Evolutionary conservation across 2,888 invertebrate species (phyloP).

Genomic region (Ypsolopha sequella): DNA sequence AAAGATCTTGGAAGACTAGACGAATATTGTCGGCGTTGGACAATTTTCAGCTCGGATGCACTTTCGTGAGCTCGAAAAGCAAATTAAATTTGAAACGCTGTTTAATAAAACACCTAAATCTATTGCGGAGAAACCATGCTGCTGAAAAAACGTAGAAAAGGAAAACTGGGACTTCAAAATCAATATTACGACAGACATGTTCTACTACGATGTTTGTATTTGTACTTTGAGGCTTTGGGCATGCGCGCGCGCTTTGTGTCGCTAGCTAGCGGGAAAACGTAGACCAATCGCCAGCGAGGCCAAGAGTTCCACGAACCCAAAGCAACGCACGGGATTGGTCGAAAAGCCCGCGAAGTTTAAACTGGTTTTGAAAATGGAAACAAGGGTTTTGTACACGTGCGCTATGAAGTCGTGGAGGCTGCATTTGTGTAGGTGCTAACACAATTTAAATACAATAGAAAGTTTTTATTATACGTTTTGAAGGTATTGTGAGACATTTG

Average conservation of each 20-base stretch:
- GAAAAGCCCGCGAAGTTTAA: slow-evolving; percentile 41
- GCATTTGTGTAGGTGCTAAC: slow-evolving; percentile 1
- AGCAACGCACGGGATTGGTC: slow-evolving; percentile 27
- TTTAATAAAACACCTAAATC: not conserved
- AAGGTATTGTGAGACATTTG: too few relatives aligned
- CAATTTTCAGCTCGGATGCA: slow-evolving; percentile 24
- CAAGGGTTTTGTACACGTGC: slow-evolving; percentile 23
- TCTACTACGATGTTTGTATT: slow-evolving; percentile 4
- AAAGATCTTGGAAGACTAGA: not conserved
- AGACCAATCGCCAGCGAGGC: slow-evolving; percentile 43
- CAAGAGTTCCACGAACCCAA: slow-evolving; percentile 55
- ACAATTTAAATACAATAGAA: slow-evolving; percentile 1
- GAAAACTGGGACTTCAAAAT: not conserved
- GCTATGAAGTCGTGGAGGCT: slow-evolving; percentile 7
- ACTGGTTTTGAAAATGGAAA: slow-evolving; percentile 37
- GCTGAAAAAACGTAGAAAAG: not conserved
- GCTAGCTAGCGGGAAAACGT: slow-evolving; percentile 5
- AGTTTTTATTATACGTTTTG: not conserved
- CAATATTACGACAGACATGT: slow-evolving; percentile 3
- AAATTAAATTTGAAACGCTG: slow-evolving; percentile 16
- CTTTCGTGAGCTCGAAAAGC: slow-evolving; percentile 24
- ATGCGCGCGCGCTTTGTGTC: slow-evolving; percentile 10
- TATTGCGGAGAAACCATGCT: not conserved
- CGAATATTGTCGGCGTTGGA: slow-evolving; percentile 5
- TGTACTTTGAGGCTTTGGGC: not conserved